Evolutionary conservation across 2,888 invertebrate species (phyloP), one percentile per base, ranked within the genome.

Genomic region (Thymelicus lineola): DNA sequence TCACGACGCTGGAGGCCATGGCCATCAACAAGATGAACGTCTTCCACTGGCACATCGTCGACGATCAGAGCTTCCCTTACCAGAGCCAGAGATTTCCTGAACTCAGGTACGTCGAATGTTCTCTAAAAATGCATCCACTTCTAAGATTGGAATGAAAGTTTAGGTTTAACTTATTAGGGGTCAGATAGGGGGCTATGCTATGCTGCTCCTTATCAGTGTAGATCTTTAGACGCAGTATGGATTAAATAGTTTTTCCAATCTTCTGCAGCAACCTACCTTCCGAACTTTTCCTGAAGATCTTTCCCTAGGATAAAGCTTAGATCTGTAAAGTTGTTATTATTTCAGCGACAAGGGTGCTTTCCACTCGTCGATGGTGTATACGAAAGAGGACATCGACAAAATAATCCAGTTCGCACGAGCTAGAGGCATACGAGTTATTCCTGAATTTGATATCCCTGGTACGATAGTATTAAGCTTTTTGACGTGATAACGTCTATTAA

Each of bases 1-100:
- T 95, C 38, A 87, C 94, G 69, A 95, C 94, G 0, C 81, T 98
- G 77, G 97, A 98, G 75, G 97, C 97, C 0, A 97, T 98, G 98
- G 94, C 96, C 0, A 97, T 97, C 86, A 98, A 98, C 84, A 99
- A 99, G 88, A 88, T 98, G 82, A 99, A 99, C 86, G 97, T 98
- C 0, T 96, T 99, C 73, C 98, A 99, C 86, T 99, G 98, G 98
- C 99, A 99, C 85, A 97, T 99, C 64, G 97, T 97, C 0, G 99
- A 99, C 85, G 98, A 98, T 84, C 97, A 97, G 80, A 97, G 98
- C 74, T 99, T 99, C 85, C 98, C 98, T 0, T 99, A 97, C 82
- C 95, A 96, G 76, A 98, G 98, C 82, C 89, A 88, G 60, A 93
- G 83, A 50, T 98, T 96, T 85, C 98, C 98, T 0, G 95, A 97